Evolutionary conservation across 2,797 vertebrate genomes (phyloP).

Genomic region (Kryptopterus vitreolus): DNA sequence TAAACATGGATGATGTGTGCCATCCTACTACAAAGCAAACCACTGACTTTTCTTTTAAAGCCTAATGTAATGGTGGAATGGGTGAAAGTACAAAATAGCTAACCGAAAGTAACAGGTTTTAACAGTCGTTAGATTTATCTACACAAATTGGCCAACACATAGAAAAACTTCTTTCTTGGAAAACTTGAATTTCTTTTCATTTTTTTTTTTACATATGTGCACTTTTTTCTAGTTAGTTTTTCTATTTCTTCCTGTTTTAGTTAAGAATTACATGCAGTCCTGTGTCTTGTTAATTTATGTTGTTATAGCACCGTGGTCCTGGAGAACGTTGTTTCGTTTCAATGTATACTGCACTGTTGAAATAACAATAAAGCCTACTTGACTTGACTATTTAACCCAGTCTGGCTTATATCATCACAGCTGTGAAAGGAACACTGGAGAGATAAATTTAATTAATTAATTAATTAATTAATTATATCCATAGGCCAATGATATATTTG

Average conservation of each 20-base stretch:
- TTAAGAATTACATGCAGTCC: too few relatives aligned
- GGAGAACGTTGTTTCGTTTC: too few relatives aligned
- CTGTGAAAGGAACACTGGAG: neutral
- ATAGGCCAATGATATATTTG: neutral
- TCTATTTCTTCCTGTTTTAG: too few relatives aligned
- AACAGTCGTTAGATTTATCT: neutral
- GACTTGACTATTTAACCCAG: neutral
- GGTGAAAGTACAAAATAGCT: neutral
- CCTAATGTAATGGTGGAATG: neutral
- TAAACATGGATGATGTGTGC: neutral
- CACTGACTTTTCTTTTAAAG: neutral
- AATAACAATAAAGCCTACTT: too few relatives aligned
- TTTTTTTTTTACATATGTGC: too few relatives aligned
- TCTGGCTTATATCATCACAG: neutral
- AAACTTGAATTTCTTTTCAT: too few relatives aligned
- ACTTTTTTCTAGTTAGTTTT: too few relatives aligned
- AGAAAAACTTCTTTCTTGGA: neutral
- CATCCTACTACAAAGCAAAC: neutral
- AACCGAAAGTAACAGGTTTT: neutral
- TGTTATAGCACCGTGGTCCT: too few relatives aligned
- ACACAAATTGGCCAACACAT: neutral
- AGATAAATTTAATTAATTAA: neutral
- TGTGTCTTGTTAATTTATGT: too few relatives aligned
- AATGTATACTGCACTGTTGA: too few relatives aligned
- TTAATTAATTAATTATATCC: neutral